Percentiles rank a stretch among this genome's conserved stretches.
These are phyloP conservation scores for Nyctalus aviator DNA, from an alignment of 2,797 vertebrate genomes.

Conservation along the genomic window DNA sequence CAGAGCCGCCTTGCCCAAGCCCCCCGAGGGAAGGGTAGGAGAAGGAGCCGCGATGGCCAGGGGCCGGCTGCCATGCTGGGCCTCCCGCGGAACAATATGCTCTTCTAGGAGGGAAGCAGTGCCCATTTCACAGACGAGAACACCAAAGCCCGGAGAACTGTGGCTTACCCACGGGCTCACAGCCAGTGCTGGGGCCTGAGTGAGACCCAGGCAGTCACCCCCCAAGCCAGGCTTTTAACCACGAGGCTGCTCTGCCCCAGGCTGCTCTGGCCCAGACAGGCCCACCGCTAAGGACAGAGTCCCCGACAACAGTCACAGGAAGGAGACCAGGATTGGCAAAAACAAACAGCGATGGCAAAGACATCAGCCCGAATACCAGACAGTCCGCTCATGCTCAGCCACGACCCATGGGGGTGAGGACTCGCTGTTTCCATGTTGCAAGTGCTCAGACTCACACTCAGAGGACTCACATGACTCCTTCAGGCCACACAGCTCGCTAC, in stretches of 20 bases:
- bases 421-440: not conserved
- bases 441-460: not conserved
- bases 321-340: not conserved
- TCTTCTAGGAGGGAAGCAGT: not conserved
- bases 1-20: not conserved
- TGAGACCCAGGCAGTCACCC: fast-evolving
- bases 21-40: not conserved
- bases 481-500: not conserved
- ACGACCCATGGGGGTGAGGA: fast-evolving
- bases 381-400: not conserved
- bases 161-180: fast-evolving
- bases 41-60: not conserved
- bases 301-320: not conserved
- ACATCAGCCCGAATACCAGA: not conserved
- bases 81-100: fast-evolving
- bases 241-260: not conserved
- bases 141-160: not conserved
- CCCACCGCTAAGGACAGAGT: not conserved
- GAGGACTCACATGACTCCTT: not conserved
- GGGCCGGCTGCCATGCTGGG: fast-evolving
- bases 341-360: not conserved
- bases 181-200: not conserved
- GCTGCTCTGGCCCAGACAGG: not conserved
- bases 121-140: not conserved
- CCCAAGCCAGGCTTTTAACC: not conserved